A percentile compares a stretch with the other conserved stretches of the same genome.
phyloP scores from a whole-genome alignment of 2,113 vertebrate genomes.

The Vanacampus margaritifer region DNA sequence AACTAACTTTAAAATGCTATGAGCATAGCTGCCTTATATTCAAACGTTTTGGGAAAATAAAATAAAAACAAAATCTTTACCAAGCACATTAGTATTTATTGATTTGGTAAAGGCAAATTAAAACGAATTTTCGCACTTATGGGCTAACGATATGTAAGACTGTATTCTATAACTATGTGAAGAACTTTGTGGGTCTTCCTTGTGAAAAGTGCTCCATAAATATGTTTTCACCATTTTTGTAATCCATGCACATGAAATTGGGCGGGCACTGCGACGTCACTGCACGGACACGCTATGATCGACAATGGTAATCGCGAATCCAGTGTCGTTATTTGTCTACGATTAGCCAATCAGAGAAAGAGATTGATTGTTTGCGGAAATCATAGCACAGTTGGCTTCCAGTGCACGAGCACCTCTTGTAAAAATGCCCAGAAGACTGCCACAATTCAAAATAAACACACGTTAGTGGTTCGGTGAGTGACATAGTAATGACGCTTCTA shows the following conservation, averaged over 20 bases:
- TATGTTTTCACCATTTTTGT: too few relatives aligned
- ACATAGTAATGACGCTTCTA: neutral
- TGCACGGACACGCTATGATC: slow-evolving; percentile 6
- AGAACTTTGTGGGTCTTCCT: too few relatives aligned
- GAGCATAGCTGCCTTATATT: too few relatives aligned
- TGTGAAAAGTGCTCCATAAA: too few relatives aligned
- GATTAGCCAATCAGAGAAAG: slow-evolving; percentile 44
- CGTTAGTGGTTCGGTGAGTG: neutral
- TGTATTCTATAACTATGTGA: neutral
- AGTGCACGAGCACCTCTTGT: neutral
- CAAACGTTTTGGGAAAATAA: too few relatives aligned
- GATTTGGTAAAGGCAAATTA: neutral
- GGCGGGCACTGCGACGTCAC: neutral
- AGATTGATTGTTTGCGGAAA: slow-evolving; percentile 54
- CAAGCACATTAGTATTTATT: neutral
- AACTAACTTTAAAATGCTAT: too few relatives aligned
- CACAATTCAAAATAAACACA: neutral
- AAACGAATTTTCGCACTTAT: neutral
- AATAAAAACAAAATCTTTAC: neutral
- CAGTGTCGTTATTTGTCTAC: slow-evolving; percentile 24
- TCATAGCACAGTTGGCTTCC: neutral
- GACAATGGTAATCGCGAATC: slow-evolving; percentile 41
- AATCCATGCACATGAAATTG: too few relatives aligned
- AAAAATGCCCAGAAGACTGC: rapidly evolving
- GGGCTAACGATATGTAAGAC: neutral